These are phyloP conservation scores for Myripristis jacobus DNA, from an alignment of 2,797 vertebrate genomes.

Conservation along the genomic window DNA sequence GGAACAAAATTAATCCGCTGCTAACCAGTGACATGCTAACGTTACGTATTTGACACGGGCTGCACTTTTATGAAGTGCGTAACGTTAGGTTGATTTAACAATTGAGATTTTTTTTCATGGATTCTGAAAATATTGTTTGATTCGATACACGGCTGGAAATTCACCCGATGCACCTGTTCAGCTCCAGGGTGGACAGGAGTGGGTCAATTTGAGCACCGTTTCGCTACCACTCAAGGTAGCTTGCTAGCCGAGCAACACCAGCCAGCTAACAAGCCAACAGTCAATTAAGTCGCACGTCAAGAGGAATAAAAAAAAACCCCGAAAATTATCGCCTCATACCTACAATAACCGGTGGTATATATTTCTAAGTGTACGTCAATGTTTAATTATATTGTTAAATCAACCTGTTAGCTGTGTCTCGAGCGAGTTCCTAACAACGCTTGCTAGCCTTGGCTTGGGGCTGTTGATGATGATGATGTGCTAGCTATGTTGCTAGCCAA, in stretches of 20 bases:
- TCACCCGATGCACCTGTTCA: conserved; percentile 71
- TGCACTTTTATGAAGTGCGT: background rate
- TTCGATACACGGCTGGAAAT: background rate
- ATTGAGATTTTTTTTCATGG: accelerated
- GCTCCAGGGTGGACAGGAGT: conserved; percentile 36
- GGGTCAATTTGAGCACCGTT: conserved; percentile 69
- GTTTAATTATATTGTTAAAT: background rate
- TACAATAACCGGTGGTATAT: background rate
- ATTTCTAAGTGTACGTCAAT: too few species aligned
- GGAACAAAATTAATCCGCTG: too few species aligned
- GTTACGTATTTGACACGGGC: too few species aligned
- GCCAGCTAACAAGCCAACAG: conserved; percentile 11
- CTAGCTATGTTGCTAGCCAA: conserved; percentile 74
- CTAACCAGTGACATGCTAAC: background rate
- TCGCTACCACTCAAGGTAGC: conserved; percentile 55
- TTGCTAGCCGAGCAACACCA: conserved; percentile 39
- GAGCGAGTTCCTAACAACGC: conserved; percentile 29
- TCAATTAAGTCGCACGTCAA: background rate
- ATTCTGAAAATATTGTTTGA: background rate
- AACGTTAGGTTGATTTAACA: accelerated
- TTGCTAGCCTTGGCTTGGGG: conserved; percentile 44
- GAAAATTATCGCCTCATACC: accelerated
- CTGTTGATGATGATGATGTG: conserved; percentile 53
- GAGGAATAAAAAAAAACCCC: background rate
- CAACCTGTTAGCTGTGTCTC: background rate